Percentiles rank a stretch among this genome's conserved stretches.
Conservation (phyloP, 2,888 invertebrate genomes). For the Asteroscopus sphinx region DNA sequence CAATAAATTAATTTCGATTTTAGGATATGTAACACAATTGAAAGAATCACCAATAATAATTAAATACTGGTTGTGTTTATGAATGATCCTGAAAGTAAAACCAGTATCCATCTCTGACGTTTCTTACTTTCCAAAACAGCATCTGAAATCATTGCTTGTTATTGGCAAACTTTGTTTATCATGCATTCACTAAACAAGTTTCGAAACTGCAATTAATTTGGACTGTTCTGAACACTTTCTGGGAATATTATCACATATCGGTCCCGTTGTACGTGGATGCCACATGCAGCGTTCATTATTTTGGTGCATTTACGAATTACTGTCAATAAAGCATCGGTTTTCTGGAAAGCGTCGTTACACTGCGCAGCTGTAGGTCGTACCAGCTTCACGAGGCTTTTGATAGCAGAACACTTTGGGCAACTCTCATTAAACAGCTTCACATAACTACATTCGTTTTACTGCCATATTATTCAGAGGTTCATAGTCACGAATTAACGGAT, state of each 20-base stretch:
- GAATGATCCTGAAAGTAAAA: too few relatives aligned
- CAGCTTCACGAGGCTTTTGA: slow-evolving; percentile 55
- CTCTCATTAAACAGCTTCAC: slow-evolving; percentile 50
- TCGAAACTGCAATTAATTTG: slow-evolving; percentile 56
- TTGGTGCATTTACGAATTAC: slow-evolving; percentile 77
- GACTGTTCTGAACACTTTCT: slow-evolving; percentile 54
- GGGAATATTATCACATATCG: slow-evolving; percentile 62
- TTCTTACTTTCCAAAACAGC: slow-evolving; percentile 4
- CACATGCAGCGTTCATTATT: slow-evolving; percentile 77
- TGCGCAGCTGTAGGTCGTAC: slow-evolving; percentile 77
- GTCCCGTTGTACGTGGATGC: slow-evolving; percentile 62
- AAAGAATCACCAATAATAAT: too few relatives aligned
- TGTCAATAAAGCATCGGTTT: slow-evolving; percentile 80
- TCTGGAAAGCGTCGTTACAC: slow-evolving; percentile 76
- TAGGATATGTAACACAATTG: too few relatives aligned
- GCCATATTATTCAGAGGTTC: slow-evolving; percentile 40
- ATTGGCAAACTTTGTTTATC: slow-evolving; percentile 36
- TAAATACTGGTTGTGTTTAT: too few relatives aligned
- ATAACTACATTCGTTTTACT: slow-evolving; percentile 30
- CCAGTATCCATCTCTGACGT: neutral
- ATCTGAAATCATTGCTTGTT: slow-evolving; percentile 13
- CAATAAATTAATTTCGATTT: too few relatives aligned
- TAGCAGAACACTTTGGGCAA: slow-evolving; percentile 44
- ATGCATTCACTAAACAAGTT: slow-evolving; percentile 61
- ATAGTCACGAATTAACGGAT: slow-evolving; percentile 50